These are phyloP conservation scores for Sebastes trivittatus DNA, from an alignment of 2,797 vertebrate species.

Conservation along the genomic window DNA sequence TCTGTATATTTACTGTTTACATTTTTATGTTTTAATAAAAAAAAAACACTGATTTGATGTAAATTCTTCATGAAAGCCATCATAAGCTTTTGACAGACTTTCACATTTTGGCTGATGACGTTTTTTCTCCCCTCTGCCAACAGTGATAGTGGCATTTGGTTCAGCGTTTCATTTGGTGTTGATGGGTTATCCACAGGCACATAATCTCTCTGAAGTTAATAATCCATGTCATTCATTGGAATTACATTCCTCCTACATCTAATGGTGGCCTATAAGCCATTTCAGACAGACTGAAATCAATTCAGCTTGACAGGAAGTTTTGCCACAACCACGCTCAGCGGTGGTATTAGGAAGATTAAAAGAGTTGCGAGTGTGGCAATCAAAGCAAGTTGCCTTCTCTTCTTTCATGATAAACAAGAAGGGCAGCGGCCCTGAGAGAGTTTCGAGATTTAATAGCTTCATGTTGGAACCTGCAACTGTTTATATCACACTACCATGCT, in stretches of 20 bases:
- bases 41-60: constrained; percentile 3
- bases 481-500: constrained; percentile 26
- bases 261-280: constrained; percentile 26
- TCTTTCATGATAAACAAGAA: constrained; percentile 39
- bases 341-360: constrained; percentile 43
- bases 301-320: constrained; percentile 42
- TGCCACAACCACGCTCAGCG: background rate
- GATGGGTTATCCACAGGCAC: constrained; percentile 38
- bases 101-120: background rate
- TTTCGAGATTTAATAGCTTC: constrained; percentile 7
- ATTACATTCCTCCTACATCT: constrained; percentile 47
- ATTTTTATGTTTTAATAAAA: constrained; percentile 44
- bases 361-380: constrained; percentile 1
- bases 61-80: constrained; percentile 2
- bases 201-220: constrained; percentile 58
- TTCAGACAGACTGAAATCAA: constrained; percentile 41
- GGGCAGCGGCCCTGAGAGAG: background rate
- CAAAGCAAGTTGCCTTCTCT: constrained; percentile 8
- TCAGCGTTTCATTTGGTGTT: constrained; percentile 30
- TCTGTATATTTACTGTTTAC: constrained; percentile 38
- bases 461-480: constrained; percentile 44
- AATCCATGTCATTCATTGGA: constrained; percentile 55
- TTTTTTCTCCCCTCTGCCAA: background rate
- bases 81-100: background rate
- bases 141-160: constrained; percentile 4